These are phyloP conservation scores for Zosterops hypoxanthus DNA, from an alignment of 2,113 vertebrate genomes.

Conservation along the genomic window DNA sequence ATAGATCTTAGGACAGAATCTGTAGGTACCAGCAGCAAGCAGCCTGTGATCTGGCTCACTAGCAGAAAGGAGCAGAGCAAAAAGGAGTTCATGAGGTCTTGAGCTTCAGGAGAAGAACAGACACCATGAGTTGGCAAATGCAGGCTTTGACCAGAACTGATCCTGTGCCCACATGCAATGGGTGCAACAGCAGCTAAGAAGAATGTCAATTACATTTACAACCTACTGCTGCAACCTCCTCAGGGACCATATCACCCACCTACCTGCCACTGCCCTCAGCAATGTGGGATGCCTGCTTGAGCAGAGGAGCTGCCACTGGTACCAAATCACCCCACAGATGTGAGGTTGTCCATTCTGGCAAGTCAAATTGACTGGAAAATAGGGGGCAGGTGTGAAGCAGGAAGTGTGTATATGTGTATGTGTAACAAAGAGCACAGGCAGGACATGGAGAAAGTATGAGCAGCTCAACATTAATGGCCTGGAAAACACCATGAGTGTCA, in stretches of 20 bases:
- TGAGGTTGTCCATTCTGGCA: neutral
- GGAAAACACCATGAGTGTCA: neutral
- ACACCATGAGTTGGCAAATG: neutral
- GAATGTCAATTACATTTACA: neutral
- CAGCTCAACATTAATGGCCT: neutral
- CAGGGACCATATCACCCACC: neutral
- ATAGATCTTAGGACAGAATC: neutral
- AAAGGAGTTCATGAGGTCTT: neutral
- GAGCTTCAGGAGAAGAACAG: neutral
- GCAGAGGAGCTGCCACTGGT: neutral
- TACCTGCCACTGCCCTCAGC: neutral
- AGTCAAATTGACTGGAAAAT: neutral
- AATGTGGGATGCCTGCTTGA: neutral
- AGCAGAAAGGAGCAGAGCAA: neutral
- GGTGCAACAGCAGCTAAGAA: neutral
- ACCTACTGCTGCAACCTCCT: neutral
- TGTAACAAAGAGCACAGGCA: neutral
- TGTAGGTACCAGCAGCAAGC: neutral
- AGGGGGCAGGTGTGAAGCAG: neutral
- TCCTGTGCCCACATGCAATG: neutral
- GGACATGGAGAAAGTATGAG: fast-evolving
- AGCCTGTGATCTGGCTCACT: neutral
- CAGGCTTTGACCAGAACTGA: neutral
- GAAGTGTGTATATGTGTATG: too few relatives aligned
- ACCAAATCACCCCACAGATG: neutral